phyloP scores from a whole-genome alignment of 35 echinoderm and acorn worm species.

The Holothuria glaberrima region DNA sequence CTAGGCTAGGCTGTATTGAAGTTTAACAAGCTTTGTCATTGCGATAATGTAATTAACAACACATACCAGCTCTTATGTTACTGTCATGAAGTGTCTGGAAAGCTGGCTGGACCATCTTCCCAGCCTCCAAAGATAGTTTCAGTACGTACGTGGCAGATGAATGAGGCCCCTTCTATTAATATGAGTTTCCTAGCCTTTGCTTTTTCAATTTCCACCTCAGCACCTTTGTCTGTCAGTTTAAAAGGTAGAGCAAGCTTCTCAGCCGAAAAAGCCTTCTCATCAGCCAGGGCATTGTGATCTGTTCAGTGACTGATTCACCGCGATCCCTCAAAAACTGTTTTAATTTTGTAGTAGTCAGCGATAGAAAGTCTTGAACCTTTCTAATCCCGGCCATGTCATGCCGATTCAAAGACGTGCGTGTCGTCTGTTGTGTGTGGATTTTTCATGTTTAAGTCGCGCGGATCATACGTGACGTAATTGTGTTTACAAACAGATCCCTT shows the following conservation, averaged over 20 bases:
- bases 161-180: slow-evolving; percentile 60
- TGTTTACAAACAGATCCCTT: too few species aligned
- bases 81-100: slow-evolving; percentile 59
- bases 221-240: slow-evolving; percentile 44
- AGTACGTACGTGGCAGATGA: slow-evolving; percentile 33
- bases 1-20: too few species aligned
- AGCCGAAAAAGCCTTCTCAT: slow-evolving; percentile 59
- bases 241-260: slow-evolving; percentile 51
- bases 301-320: slow-evolving; percentile 7
- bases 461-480: too few species aligned
- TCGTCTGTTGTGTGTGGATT: too few species aligned
- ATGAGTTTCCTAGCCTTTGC: slow-evolving; percentile 7
- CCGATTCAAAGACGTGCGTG: too few species aligned
- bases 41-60: too few species aligned
- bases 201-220: slow-evolving; percentile 27
- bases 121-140: slow-evolving; percentile 49
- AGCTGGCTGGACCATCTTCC: slow-evolving; percentile 55
- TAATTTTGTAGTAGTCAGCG: not conserved
- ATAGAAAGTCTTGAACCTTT: too few species aligned
- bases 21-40: too few species aligned
- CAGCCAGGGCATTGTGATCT: slow-evolving; percentile 51
- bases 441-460: too few species aligned
- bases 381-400: too few species aligned
- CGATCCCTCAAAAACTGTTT: slow-evolving; percentile 35
- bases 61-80: slow-evolving; percentile 63